Conservation (phyloP, 92 coral and sea anemone species). For the Muricea muricata region DNA sequence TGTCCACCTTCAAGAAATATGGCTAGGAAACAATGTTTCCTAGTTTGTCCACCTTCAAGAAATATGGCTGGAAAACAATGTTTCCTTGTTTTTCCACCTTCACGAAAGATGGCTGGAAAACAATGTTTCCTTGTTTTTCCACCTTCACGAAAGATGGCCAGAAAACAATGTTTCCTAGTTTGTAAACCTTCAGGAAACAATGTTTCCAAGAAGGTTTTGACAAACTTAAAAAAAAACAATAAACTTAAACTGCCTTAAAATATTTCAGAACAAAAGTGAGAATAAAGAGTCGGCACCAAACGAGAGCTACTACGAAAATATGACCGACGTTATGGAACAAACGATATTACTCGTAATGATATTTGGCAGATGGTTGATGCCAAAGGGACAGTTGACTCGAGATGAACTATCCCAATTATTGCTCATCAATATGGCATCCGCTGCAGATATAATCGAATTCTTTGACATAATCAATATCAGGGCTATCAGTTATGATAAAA, state of each 20-base stretch:
- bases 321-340: constrained; percentile 90
- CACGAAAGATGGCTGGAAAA: background rate
- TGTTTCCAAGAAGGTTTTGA: no score
- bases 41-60: no score
- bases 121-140: no score
- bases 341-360: constrained; percentile 90
- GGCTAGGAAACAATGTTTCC: no score
- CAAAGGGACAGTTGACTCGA: constrained; percentile 82
- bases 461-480: constrained; percentile 84
- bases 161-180: no score
- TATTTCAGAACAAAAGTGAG: no score
- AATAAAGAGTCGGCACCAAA: background rate
- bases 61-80: constrained; percentile 25
- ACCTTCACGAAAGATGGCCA: no score
- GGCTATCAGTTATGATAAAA: constrained; percentile 64
- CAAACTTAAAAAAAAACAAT: no score
- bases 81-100: background rate
- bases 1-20: no score
- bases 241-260: no score
- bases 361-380: constrained; percentile 95
- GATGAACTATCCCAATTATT: constrained; percentile 94
- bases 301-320: constrained; percentile 57
- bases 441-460: constrained; percentile 98
- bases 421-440: constrained; percentile 91
- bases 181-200: no score